Evolutionary conservation across 2,113 vertebrate genomes (phyloP), one percentile per base, ranked within the genome.

Genomic region (Eretmochelys imbricata): DNA sequence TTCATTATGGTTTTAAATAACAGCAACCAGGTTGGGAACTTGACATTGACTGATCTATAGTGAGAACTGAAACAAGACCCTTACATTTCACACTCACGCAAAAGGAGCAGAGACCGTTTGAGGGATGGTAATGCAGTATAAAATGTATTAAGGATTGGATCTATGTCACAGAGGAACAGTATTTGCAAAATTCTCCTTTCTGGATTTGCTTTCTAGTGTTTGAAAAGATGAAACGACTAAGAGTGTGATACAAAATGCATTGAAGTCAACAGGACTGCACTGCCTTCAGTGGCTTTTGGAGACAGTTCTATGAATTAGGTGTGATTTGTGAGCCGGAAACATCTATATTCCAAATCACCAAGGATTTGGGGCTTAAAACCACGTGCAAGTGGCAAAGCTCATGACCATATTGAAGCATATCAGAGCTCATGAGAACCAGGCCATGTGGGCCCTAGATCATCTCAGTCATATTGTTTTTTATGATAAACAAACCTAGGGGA

Each of bases 11-110:
- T 84, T 93, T 92, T 87, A 54, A 31, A 20, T 90, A 90, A 88
- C 76, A 51, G 91, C 69, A 95, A 90, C 89, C 59, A 55, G 46
- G 16, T 59, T 92, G 76, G 91, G 91, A 97, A 94, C 82, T 82
- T 80, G 46, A 42, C 35, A 31, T 35, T 72, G 81, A 22, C 69
- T 29, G 48, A 80, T 69, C 14, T 59, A 3, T n/a, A 53, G 53
- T 16, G 1, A 35, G 16, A 0, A 51, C 27, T 42, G 88, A 94
- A 95, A 93, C 20, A 35, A 81, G 87, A 1, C 3, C 49, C 29
- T n/a, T 6, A 7, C 4, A 6, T 82, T 89, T 89, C 55, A 46
- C 80, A 69, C n/a, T n/a, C 17, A 9, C 22, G 6, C 24, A 80
- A 83, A 42, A 87, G 12, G 0, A 59, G 35, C 13, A 81, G 38